A percentile compares a stretch with the other conserved stretches of the same genome.
phyloP scores from a whole-genome alignment of 1,140 invertebrate genomes.

The Aphis gossypii region DNA sequence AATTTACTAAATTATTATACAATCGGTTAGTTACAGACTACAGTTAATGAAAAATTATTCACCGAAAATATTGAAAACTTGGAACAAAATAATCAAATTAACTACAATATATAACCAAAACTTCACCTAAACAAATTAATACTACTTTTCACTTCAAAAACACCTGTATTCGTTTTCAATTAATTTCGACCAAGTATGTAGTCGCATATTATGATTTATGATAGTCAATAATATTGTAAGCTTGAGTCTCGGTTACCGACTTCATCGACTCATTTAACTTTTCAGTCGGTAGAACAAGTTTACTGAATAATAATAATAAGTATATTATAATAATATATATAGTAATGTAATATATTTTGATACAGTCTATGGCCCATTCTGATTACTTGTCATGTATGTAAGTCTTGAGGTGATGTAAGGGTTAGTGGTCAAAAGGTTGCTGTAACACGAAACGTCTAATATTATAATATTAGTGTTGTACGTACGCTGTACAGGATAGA shows the following conservation, averaged over 20 bases:
- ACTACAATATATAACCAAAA: background rate
- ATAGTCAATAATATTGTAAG: background rate
- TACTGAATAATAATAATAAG: background rate
- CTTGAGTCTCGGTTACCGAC: background rate
- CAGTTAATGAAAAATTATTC: background rate
- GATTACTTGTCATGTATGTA: too few relatives aligned
- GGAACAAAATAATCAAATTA: background rate
- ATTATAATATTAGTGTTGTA: background rate
- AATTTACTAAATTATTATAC: too few relatives aligned
- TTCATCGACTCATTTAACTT: background rate
- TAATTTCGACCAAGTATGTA: background rate
- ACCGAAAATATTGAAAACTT: background rate
- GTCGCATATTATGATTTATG: background rate
- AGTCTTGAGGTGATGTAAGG: background rate
- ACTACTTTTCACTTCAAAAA: background rate
- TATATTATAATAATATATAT: background rate
- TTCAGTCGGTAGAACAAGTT: background rate
- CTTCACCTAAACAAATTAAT: background rate
- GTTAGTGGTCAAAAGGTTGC: background rate
- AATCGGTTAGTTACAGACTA: too few relatives aligned
- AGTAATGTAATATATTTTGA: background rate
- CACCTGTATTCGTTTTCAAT: background rate
- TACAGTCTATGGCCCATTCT: too few relatives aligned
- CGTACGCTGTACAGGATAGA: too few relatives aligned
- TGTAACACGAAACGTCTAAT: background rate